Conservation (phyloP, 2,797 vertebrate genomes). For the Ficedula albicollis region DNA sequence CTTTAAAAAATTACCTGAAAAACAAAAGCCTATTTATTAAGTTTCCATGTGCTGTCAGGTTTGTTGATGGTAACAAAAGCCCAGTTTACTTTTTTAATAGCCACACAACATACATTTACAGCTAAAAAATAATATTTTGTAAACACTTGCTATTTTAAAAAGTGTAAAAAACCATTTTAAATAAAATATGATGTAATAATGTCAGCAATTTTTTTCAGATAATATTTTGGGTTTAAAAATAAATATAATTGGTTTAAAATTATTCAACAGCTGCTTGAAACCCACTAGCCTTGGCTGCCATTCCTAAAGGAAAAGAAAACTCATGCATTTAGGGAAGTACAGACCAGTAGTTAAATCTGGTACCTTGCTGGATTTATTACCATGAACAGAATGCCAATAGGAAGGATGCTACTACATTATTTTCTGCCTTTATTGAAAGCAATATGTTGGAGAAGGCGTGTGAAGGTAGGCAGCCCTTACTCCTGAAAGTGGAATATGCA, state of each 20-base stretch:
- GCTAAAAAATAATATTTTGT: neutral
- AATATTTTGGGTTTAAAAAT: neutral
- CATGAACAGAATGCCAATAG: neutral
- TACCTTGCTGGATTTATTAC: neutral
- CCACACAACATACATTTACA: neutral
- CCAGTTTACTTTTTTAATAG: neutral
- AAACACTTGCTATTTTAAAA: neutral
- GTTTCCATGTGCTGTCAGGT: neutral
- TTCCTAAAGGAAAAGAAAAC: neutral
- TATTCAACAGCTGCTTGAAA: neutral
- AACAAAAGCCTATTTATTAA: neutral
- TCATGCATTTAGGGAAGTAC: neutral
- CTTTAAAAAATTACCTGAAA: neutral
- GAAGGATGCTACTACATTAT: neutral
- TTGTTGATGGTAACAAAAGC: neutral
- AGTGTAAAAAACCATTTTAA: accelerated
- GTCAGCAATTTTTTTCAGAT: neutral
- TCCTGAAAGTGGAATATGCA: neutral
- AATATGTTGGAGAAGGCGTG: neutral
- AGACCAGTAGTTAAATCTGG: neutral
- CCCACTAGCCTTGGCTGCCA: neutral
- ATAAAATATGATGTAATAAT: neutral
- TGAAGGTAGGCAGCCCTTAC: neutral
- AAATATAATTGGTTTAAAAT: neutral
- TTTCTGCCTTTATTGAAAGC: neutral